phyloP scores from a whole-genome alignment of 2,888 invertebrate genomes.

The Rhamphomyia laevipes region DNA sequence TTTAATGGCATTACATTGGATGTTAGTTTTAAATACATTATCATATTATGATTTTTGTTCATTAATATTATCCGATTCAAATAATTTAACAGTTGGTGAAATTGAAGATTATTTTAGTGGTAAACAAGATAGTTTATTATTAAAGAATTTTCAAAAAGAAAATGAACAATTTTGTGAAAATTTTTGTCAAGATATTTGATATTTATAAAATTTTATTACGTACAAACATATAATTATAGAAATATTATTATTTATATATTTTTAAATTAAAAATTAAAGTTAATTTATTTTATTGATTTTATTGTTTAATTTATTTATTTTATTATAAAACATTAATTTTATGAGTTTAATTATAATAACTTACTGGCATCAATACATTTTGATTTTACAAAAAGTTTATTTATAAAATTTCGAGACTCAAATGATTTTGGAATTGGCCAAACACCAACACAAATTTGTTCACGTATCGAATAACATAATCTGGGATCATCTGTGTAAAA shows the following conservation, averaged over 20 bases:
- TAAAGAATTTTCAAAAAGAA: too few species aligned
- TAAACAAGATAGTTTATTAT: too few species aligned
- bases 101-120: slow-evolving; percentile 2
- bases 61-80: neutral
- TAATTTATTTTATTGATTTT: too few species aligned
- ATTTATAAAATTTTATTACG: too few species aligned
- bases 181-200: too few species aligned
- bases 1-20: slow-evolving; percentile 19
- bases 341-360: slow-evolving; percentile 15
- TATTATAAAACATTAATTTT: too few species aligned
- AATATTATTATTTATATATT: too few species aligned
- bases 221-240: too few species aligned
- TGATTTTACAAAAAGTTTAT: slow-evolving; percentile 66
- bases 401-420: slow-evolving; percentile 63
- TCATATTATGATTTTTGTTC: slow-evolving; percentile 18
- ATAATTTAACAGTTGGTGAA: slow-evolving; percentile 5
- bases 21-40: slow-evolving; percentile 21
- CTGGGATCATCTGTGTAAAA: slow-evolving; percentile 52
- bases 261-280: too few species aligned
- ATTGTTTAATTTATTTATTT: too few species aligned
- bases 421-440: slow-evolving; percentile 71
- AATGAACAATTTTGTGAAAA: too few species aligned
- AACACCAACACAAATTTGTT: slow-evolving; percentile 80
- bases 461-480: slow-evolving; percentile 86
- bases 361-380: slow-evolving; percentile 74